Evolutionary conservation across 2,113 vertebrate genomes (phyloP), one percentile per base, ranked within the genome.

Genomic region (Anarhynchus alexandrinus): DNA sequence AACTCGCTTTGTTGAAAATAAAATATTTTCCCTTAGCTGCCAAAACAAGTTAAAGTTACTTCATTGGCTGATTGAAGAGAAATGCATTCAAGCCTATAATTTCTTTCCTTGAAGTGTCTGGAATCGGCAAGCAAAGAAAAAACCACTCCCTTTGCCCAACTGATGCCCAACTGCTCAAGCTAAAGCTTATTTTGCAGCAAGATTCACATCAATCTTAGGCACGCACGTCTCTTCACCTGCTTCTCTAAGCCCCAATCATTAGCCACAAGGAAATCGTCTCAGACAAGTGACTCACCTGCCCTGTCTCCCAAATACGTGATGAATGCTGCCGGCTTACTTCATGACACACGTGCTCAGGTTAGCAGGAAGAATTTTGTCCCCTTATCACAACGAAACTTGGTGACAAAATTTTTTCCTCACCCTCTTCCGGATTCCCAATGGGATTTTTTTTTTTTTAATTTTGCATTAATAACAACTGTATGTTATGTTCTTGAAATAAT

Each of bases 1-100:
- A 93, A 27, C 72, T 84, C 82, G 36, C 74, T 83, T 84, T 67
- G 90, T 69, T 88, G 70, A 85, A 87, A 90, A 88, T 4, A 73
- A 95, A 94, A 77, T 86, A 83, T 91, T 94, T 92, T 71, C 70
- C 74, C 80, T 80, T 77, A 65, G 82, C 61, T 95, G 90, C 69
- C 52, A 87, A 86, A 88, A 74, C 52, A 85, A 86, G 83, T 86
- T 86, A 64, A 88, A 94, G 83, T 62, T 64, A 58, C 43, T 93
- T 87, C 61, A 82, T 29, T 72, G 86, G 57, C 58, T 89, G 76
- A 95, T 14, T 27, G 80, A 81, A 89, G 23, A 90, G 82, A 86
- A 95, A 45, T 16, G 47, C 90, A 36, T 82, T 86, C 71, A 54
- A 66, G 86, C 19, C 93, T 73, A 21, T 40, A 52, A 38, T 58